These are phyloP conservation scores for Epizoanthus ramosus DNA, from an alignment of 92 coral and sea anemone genomes.

Conservation along the genomic window DNA sequence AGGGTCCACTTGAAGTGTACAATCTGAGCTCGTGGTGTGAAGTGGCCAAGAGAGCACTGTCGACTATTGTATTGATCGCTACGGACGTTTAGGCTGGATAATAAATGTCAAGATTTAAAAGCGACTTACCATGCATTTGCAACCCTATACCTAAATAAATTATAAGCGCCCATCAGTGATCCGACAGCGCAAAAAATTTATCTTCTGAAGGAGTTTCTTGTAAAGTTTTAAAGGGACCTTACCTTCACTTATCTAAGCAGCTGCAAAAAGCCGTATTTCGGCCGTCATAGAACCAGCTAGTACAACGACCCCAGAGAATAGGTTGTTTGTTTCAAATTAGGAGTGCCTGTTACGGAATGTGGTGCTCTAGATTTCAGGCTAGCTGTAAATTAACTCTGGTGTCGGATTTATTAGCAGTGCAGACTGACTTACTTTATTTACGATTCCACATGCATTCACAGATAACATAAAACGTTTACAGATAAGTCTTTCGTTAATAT, in stretches of 20 bases:
- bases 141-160: slow-evolving; percentile 10
- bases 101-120: slow-evolving; percentile 26
- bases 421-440: neutral
- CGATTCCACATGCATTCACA: slow-evolving; percentile 3
- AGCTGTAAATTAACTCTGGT: slow-evolving; percentile 31
- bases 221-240: neutral
- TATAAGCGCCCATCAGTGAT: neutral
- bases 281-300: neutral
- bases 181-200: neutral
- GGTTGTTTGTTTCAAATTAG: slow-evolving; percentile 27
- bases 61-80: neutral
- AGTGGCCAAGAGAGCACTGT: neutral
- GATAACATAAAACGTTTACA: slow-evolving; percentile 25
- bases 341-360: slow-evolving; percentile 42
- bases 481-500: slow-evolving; percentile 18
- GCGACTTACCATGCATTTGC: neutral
- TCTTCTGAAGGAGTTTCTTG: neutral
- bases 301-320: neutral
- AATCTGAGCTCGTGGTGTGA: slow-evolving; percentile 15
- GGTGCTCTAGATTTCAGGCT: slow-evolving; percentile 11
- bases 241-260: slow-evolving; percentile 1
- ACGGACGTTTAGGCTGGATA: slow-evolving; percentile 20
- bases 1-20: slow-evolving; percentile 27
- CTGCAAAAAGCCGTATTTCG: too few species aligned
- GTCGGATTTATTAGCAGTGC: slow-evolving; percentile 4